phyloP scores from a whole-genome alignment of 2,113 vertebrate species.

The Danionella cerebrum region DNA sequence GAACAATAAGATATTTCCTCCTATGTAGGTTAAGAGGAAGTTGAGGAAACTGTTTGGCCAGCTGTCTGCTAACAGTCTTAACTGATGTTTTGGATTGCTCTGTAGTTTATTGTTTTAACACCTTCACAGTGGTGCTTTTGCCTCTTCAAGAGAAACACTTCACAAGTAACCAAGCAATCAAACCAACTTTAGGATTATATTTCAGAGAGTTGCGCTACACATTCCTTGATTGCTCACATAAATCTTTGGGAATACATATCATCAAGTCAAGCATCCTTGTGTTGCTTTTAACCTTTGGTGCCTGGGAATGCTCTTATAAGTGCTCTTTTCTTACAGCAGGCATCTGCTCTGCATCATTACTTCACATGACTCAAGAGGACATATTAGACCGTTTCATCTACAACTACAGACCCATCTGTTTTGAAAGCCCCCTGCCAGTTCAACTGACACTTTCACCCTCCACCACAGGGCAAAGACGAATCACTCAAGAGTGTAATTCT shows the following conservation, averaged over 20 bases:
- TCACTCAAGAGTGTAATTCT: not conserved
- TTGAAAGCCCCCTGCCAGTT: slow-evolving; percentile 11
- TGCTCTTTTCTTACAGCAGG: slow-evolving; percentile 2
- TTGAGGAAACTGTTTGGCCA: not conserved
- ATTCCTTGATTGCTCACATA: not conserved
- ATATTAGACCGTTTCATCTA: slow-evolving; percentile 10
- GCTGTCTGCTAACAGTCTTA: not conserved
- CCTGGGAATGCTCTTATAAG: not conserved
- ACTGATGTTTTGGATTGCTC: not conserved
- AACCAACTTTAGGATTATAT: not conserved
- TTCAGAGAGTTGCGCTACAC: not conserved
- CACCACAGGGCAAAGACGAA: not conserved
- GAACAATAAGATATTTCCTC: not conserved
- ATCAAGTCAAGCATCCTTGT: not conserved
- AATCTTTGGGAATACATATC: not conserved
- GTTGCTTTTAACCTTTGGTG: not conserved
- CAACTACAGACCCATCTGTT: slow-evolving; percentile 34
- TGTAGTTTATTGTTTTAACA: slow-evolving; percentile 18
- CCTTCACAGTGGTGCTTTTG: not conserved
- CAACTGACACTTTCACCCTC: slow-evolving; percentile 8
- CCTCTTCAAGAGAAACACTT: not conserved
- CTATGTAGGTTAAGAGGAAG: not conserved
- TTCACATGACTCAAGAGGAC: not conserved
- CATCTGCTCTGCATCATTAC: slow-evolving; percentile 26
- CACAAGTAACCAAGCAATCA: not conserved